Base-by-base conservation (phyloP, 2,888 invertebrate species). In the Neelides folsomi region DNA sequence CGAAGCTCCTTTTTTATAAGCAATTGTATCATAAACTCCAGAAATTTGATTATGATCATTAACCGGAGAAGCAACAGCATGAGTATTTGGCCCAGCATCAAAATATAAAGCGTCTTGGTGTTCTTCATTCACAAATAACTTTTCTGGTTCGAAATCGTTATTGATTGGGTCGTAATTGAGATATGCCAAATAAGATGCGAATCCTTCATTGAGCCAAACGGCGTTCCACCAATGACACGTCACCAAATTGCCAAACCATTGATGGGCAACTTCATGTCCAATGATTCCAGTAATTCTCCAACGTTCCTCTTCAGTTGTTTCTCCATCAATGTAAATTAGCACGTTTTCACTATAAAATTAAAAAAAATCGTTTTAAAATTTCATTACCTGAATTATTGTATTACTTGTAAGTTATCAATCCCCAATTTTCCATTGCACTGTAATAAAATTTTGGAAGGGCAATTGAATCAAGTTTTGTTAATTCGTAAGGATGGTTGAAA, bases 361-460 rank as follows among this genome's bases (percentile, higher is more conserved):
- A 3, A 27, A 27, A 27, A 5, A 27, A 5, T 27, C 3, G 27
- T 27, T 27, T 27, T 27, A 27, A 27, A 27, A 27, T 27, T 5
- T 27, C 7, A n/a, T 27, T 27, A 27, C 7, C 3, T 27, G 3
- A 27, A 27, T 5, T 27, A 27, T 27, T 27, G 27, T 27, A 27
- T 5, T 27, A 55, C 57, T 58, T 55, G 47, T 58, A 61, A 1
- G 60, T 61, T 1, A 58, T 58, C 20, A 57, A 44, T 1, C 60
- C 61, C 52, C 56, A 54, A 19, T 61, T 59, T 51, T 61, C 61
- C 61, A 61, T 61, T 12, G 61, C 61, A 16, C 46, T 56, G 37
- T 56, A 56, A 36, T 50, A 56, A 38, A 61, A 61, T 46, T 59
- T 57, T 3, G 61, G 61, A 8, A 61, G 38, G 1, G 57, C 57